phyloP scores from a whole-genome alignment of 2,797 vertebrate genomes.

The Channallabes apus region DNA sequence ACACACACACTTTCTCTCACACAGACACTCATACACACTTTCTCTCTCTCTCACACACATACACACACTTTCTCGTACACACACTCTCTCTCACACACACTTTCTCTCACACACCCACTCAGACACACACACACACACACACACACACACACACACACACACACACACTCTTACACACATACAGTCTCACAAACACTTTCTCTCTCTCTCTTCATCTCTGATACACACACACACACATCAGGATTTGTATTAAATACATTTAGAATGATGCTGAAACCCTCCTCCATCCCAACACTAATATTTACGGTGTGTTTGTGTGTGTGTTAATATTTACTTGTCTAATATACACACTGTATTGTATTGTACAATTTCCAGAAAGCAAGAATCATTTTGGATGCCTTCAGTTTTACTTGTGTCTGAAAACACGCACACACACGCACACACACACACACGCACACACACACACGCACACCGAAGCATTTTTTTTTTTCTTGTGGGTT shows the following conservation, averaged over 20 bases:
- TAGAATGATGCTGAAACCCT: background rate
- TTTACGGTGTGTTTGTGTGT: background rate
- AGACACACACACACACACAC: no score
- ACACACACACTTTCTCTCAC: background rate
- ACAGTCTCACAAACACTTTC: no score
- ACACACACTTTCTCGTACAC: no score
- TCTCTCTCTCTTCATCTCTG: background rate
- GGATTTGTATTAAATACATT: background rate
- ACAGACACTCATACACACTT: no score
- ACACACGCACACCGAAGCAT: background rate
- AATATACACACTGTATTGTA: background rate
- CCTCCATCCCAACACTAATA: background rate
- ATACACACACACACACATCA: slow-evolving; percentile 4
- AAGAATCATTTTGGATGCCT: background rate
- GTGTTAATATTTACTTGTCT: background rate
- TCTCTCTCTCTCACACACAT: no score
- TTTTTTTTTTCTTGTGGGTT: background rate
- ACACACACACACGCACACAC: background rate
- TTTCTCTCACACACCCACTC: no score
- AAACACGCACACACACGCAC: no score
- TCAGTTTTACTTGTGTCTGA: background rate
- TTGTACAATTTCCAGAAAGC: no score
- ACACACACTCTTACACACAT: no score
- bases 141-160: no score
- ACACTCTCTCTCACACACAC: no score